Percentiles rank a stretch among this genome's conserved stretches.
Evolutionary conservation across 2,888 invertebrate species (phyloP).

Genomic region (Nysson spinosus): DNA sequence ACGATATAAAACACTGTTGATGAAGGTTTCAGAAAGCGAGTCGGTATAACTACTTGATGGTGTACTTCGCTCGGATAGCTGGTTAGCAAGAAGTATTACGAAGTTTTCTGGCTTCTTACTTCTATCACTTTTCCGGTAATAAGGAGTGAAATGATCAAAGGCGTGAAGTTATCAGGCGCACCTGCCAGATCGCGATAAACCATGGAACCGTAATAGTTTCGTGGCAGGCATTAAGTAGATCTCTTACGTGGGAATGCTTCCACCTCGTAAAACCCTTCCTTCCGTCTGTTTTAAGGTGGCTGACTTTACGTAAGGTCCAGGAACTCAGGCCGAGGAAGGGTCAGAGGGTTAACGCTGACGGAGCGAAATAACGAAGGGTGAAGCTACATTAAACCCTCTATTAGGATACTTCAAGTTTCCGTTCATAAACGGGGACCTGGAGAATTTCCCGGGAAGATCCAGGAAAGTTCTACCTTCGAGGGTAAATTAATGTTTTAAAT

Average conservation of each 20-base stretch:
- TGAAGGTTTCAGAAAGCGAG: too few relatives aligned
- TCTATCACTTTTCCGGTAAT: neutral
- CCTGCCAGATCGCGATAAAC: too few relatives aligned
- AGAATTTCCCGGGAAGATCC: constrained; percentile 1
- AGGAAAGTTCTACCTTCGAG: neutral
- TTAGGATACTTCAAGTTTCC: constrained; percentile 26
- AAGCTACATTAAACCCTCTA: constrained; percentile 17
- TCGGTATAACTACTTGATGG: too few relatives aligned
- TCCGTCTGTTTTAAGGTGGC: neutral
- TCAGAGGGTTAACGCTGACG: constrained; percentile 26
- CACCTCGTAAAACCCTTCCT: neutral
- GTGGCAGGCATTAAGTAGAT: neutral
- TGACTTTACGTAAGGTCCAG: constrained; percentile 7
- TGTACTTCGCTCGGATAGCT: too few relatives aligned
- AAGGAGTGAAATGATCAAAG: constrained; percentile 23
- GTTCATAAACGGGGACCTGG: neutral
- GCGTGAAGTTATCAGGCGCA: constrained; percentile 18
- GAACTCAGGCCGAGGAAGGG: constrained; percentile 8
- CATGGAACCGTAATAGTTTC: neutral
- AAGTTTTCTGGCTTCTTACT: neutral
- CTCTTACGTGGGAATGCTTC: neutral
- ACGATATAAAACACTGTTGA: too few relatives aligned
- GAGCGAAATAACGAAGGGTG: constrained; percentile 36
- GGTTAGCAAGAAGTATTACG: neutral
- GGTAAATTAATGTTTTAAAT: neutral